These are phyloP conservation scores for Hemibagrus wyckioides DNA, from an alignment of 2,113 vertebrate species.

Conservation along the genomic window DNA sequence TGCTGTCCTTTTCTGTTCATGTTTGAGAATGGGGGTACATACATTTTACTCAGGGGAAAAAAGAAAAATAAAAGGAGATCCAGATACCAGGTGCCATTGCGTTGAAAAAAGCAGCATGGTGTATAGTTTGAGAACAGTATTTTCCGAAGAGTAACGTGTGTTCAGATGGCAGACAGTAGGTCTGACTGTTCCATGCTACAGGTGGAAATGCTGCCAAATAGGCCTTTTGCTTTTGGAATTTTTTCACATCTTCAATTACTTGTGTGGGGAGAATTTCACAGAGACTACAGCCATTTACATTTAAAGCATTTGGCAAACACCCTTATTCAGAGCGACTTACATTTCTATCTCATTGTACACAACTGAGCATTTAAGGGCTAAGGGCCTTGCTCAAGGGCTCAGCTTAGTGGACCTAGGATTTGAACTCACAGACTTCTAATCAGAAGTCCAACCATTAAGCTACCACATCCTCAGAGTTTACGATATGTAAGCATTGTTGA, in stretches of 20 bases:
- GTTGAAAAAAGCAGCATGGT: neutral
- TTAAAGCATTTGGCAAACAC: too few relatives aligned
- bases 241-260: neutral
- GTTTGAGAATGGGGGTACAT: neutral
- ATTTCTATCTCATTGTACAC: too few relatives aligned
- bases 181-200: neutral
- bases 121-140: neutral
- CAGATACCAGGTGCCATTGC: neutral
- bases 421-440: too few relatives aligned
- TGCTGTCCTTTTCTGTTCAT: constrained; percentile 3
- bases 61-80: neutral
- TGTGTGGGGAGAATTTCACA: neutral
- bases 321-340: too few relatives aligned
- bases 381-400: too few relatives aligned
- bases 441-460: too few relatives aligned
- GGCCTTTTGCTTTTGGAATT: neutral
- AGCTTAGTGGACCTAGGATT: too few relatives aligned
- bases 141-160: neutral
- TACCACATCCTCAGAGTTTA: too few relatives aligned
- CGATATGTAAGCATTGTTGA: neutral
- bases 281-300: neutral
- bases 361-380: too few relatives aligned
- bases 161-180: neutral
- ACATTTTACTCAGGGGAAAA: neutral
- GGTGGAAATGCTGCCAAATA: neutral